These are phyloP conservation scores for Sarcophilus harrisii DNA, from an alignment of 2,797 vertebrate species.

Conservation along the genomic window DNA sequence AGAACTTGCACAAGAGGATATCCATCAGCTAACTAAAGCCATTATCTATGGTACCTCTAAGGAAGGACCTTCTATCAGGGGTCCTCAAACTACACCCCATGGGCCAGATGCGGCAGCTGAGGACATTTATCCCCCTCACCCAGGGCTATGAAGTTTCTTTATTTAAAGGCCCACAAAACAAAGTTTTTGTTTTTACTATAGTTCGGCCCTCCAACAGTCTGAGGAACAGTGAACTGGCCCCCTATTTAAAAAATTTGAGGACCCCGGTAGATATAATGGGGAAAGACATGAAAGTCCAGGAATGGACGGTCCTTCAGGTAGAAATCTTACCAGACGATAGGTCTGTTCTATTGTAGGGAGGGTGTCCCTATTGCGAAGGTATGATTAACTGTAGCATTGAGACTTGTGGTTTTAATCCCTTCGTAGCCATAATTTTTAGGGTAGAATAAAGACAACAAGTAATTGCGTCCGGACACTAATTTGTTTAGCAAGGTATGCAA, in stretches of 20 bases:
- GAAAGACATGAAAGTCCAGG: background rate
- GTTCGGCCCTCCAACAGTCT: no score
- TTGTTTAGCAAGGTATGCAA: background rate
- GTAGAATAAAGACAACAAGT: background rate
- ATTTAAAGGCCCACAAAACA: no score
- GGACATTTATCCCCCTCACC: no score
- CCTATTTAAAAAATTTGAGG: no score
- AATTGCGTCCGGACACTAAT: background rate
- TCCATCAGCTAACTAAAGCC: background rate
- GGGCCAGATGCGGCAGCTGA: no score
- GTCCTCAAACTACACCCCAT: no score
- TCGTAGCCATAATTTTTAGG: background rate
- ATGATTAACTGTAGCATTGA: background rate
- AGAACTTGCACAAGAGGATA: background rate
- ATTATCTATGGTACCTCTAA: background rate
- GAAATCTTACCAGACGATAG: background rate
- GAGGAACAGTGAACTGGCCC: no score
- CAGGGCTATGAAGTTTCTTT: no score
- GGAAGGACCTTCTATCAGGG: background rate
- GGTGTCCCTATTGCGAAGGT: background rate
- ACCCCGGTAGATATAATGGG: background rate
- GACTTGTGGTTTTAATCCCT: background rate
- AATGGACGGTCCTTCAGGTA: background rate
- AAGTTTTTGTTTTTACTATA: no score
- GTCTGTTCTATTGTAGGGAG: no score